These are phyloP conservation scores for Phocides pigmalion DNA, from an alignment of 1,140 invertebrate genomes.

Conservation along the genomic window DNA sequence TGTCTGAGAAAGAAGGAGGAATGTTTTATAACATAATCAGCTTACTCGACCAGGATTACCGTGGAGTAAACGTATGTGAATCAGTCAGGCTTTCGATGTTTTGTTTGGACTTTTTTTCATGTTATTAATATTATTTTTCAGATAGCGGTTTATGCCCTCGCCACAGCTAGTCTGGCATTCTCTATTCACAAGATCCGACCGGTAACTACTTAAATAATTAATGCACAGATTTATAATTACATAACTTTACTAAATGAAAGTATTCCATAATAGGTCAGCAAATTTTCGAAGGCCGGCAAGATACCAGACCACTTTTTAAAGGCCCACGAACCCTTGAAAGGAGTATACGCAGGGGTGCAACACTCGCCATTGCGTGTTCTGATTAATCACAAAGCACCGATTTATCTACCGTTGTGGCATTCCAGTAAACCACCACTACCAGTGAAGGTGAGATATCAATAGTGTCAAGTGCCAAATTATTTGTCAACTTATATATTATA, in stretches of 20 bases:
- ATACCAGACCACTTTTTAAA: constrained; percentile 77
- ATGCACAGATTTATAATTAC: constrained; percentile 48
- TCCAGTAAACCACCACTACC: constrained; percentile 79
- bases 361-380: constrained; percentile 71
- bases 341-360: constrained; percentile 70
- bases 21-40: constrained; percentile 61
- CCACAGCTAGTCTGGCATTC: constrained; percentile 72
- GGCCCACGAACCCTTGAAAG: constrained; percentile 69
- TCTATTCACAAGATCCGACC: constrained; percentile 81
- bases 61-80: constrained; percentile 70
- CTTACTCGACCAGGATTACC: constrained; percentile 73
- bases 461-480: constrained; percentile 15
- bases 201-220: constrained; percentile 58
- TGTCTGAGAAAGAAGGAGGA: constrained; percentile 64
- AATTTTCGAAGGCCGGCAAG: constrained; percentile 79
- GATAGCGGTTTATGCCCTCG: constrained; percentile 80
- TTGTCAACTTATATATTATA: background rate
- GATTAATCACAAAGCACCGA: constrained; percentile 74
- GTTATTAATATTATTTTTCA: constrained; percentile 55
- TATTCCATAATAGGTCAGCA: constrained; percentile 73
- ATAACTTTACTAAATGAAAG: constrained; percentile 47
- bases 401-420: constrained; percentile 82
- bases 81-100: constrained; percentile 15
- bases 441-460: constrained; percentile 66
- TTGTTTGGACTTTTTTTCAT: constrained; percentile 46